A percentile compares a stretch with the other conserved stretches of the same genome.
Evolutionary conservation across 2,797 vertebrate species (phyloP).

Genomic region (Spea hammondii): DNA sequence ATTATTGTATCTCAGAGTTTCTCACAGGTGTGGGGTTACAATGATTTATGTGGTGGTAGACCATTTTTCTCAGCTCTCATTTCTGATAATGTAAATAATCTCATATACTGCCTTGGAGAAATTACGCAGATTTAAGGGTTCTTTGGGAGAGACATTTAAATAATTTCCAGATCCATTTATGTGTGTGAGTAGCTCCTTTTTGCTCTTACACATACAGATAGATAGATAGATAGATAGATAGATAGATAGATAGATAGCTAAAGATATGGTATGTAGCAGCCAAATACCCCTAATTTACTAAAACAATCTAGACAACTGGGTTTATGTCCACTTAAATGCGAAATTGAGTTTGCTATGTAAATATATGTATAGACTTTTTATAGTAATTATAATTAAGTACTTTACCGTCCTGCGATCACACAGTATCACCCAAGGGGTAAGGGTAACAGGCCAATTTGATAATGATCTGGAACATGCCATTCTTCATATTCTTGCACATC

Average conservation of each 20-base stretch:
- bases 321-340: too few species aligned
- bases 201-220: too few species aligned
- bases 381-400: too few species aligned
- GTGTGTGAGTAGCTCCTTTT: too few species aligned
- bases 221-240: too few species aligned
- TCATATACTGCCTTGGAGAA: constrained; percentile 14
- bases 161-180: background rate
- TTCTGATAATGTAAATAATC: constrained; percentile 25
- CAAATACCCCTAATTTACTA: too few species aligned
- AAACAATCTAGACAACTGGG: too few species aligned
- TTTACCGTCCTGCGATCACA: background rate
- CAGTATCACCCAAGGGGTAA: constrained; percentile 1
- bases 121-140: background rate
- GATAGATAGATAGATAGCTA: too few species aligned
- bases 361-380: too few species aligned
- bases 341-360: too few species aligned
- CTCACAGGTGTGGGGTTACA: constrained; percentile 49
- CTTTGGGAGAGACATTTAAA: background rate
- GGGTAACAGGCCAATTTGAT: background rate
- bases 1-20: constrained; percentile 31
- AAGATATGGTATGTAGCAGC: too few species aligned
- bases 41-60: constrained; percentile 38
- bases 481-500: constrained; percentile 11
- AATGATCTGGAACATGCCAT: constrained; percentile 14
- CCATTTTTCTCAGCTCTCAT: constrained; percentile 26